Evolutionary conservation across 2,888 invertebrate species (phyloP).

Genomic region (Hanleya hanleyi): DNA sequence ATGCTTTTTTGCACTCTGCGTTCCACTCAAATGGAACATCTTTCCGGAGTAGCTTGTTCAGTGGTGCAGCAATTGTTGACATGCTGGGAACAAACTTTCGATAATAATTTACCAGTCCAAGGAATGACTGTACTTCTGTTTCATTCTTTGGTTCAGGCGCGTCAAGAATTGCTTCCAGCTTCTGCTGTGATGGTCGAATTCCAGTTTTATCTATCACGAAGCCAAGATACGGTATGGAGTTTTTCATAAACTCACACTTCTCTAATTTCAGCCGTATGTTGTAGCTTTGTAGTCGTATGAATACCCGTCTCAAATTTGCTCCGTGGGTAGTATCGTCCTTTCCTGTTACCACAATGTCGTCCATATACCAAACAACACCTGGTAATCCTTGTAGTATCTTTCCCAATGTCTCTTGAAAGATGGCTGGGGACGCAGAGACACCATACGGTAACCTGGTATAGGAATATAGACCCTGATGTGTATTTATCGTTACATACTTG

Average conservation of each 20-base stretch:
- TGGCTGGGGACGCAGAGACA: conserved; percentile 31
- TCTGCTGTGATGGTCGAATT: conserved; percentile 36
- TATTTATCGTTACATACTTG: conserved; percentile 39
- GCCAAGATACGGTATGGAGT: conserved; percentile 13
- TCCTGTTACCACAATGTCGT: conserved; percentile 41
- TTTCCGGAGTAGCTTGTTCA: conserved; percentile 42
- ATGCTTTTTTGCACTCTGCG: conserved; percentile 25
- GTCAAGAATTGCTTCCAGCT: conserved; percentile 44
- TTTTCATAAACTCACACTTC: conserved; percentile 43
- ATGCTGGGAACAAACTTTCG: conserved; percentile 48
- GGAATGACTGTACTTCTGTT: conserved; percentile 45
- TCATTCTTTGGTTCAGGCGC: conserved; percentile 49
- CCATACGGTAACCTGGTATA: conserved; percentile 39
- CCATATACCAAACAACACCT: conserved; percentile 33
- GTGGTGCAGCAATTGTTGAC: conserved; percentile 37
- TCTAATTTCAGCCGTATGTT: conserved; percentile 37
- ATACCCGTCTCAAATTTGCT: conserved; percentile 21
- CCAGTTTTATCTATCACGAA: conserved; percentile 24
- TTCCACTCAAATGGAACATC: conserved; percentile 39
- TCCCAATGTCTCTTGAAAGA: conserved; percentile 45
- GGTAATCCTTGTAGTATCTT: conserved; percentile 31
- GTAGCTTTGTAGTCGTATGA: conserved; percentile 25
- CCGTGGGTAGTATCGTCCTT: conserved; percentile 28
- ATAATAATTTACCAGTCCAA: conserved; percentile 54
- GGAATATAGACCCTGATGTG: conserved; percentile 36